phyloP scores from a whole-genome alignment of 2,113 vertebrate species.

The Gymnogyps californianus region DNA sequence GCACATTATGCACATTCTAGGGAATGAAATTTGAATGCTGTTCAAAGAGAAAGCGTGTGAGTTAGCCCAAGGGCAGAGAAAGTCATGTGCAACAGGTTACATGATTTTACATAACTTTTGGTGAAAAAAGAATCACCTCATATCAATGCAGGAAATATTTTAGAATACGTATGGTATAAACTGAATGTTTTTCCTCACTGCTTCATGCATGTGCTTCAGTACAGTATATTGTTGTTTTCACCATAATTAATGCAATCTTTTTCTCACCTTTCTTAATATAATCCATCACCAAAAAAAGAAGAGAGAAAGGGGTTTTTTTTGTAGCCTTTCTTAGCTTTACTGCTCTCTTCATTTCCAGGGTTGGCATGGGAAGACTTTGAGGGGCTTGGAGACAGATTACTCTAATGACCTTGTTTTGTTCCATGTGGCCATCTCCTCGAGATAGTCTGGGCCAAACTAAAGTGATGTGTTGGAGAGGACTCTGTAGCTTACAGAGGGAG shows the following conservation, averaged over 20 bases:
- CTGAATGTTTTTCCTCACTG: not conserved
- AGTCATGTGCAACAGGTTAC: conserved; percentile 4
- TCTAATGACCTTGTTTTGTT: not conserved
- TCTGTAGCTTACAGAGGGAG: not conserved
- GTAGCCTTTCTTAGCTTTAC: not conserved
- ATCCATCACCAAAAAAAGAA: not conserved
- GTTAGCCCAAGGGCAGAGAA: conserved; percentile 5
- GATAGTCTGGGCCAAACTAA: not conserved
- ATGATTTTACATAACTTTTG: not conserved
- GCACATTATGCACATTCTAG: not conserved
- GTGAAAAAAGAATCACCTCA: not conserved
- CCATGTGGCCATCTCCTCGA: not conserved
- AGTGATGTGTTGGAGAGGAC: not conserved
- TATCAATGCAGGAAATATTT: not conserved
- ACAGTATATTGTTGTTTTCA: not conserved
- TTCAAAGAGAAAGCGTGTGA: not conserved
- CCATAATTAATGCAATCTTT: not conserved
- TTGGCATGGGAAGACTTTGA: not conserved
- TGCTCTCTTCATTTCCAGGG: not conserved
- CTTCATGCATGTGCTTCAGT: not conserved
- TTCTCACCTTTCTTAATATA: not conserved
- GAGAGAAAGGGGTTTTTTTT: not conserved
- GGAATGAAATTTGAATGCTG: not conserved
- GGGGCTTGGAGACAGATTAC: not conserved
- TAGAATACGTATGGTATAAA: not conserved